These are phyloP conservation scores for Pachymerium ferrugineum DNA, from an alignment of 2,888 invertebrate species.

Conservation along the genomic window DNA sequence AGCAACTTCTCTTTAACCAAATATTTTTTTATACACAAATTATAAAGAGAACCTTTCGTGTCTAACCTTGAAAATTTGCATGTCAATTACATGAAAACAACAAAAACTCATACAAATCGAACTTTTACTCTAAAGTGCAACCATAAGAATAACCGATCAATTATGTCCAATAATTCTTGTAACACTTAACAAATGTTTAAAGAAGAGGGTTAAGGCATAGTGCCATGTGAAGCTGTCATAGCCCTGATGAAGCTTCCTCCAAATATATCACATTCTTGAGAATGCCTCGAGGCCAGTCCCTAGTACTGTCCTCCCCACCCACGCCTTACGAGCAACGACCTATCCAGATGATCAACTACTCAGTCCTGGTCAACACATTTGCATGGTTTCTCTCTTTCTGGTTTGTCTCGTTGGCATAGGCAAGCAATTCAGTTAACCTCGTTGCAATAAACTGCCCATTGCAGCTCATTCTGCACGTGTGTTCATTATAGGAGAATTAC, in stretches of 20 bases:
- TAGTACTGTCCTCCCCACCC: background rate
- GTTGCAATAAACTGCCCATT: background rate
- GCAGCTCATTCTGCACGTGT: background rate
- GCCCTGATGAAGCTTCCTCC: background rate
- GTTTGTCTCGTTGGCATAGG: slow-evolving; percentile 7
- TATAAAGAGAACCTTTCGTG: background rate
- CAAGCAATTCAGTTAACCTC: slow-evolving; percentile 6
- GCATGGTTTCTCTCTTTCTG: slow-evolving; percentile 1
- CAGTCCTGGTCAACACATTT: background rate
- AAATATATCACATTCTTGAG: slow-evolving; percentile 10
- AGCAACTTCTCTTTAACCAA: background rate
- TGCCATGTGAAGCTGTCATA: background rate
- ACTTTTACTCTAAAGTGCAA: too few relatives aligned
- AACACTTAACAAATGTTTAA: background rate
- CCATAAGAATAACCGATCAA: too few relatives aligned
- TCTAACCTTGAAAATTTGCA: slow-evolving; percentile 16
- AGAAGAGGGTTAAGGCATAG: background rate
- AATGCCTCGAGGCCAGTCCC: slow-evolving; percentile 10
- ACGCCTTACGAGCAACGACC: slow-evolving; percentile 11
- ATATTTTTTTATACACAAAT: background rate
- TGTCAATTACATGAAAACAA: too few relatives aligned
- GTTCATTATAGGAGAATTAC: background rate
- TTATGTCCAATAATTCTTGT: too few relatives aligned
- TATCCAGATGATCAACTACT: background rate
- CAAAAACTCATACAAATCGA: too few relatives aligned